Evolutionary conservation across 2,113 vertebrate genomes (phyloP), one percentile per base, ranked within the genome.

Genomic region (Aspidoscelis tigris): DNA sequence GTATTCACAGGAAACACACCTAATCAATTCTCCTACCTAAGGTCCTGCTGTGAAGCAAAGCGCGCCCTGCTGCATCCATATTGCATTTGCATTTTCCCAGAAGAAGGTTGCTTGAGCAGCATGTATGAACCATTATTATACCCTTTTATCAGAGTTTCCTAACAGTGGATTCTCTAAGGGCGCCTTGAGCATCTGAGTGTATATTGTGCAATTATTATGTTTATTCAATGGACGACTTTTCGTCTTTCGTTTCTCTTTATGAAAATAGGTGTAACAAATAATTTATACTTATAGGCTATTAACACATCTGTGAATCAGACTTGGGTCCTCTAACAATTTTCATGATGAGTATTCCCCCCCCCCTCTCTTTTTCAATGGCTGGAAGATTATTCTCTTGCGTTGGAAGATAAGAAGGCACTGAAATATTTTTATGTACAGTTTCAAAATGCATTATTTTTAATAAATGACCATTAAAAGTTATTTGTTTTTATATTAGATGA

Each of bases 371-470:
- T 74, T 33, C 5, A 61, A 53, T 53, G 76, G 44, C 76, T 74
- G 9, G 43, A 22, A 75, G 33, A 39, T n/a, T 43, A 33, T 87
- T 75, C 61, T 80, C 47, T 68, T 68, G 33, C 39, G 20, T 26
- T 50, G 33, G 61, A 74, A 61, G 81, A 70, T 74, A 85, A 76
- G 76, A 73, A 75, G 70, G 72, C 76, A 79, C 86, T 79, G 86
- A 87, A 75, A 58, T 73, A 79, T 83, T 87, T 87, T 79, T 83
- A 78, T 87, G 86, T 87, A 87, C 70, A 83, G 71, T 79, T 83
- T 79, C 41, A 43, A 87, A 87, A 83, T 83, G 81, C 79, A 79
- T 81, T 81, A 81, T 83, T 87, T 87, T 83, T 81, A 61, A 83
- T 79, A 87, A 87, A 44, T 47, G 20, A 22, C 26, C 85, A 86